Evolutionary conservation across 2,113 vertebrate genomes (phyloP), one percentile per base, ranked within the genome.

Genomic region (Choloepus hoffmanni): DNA sequence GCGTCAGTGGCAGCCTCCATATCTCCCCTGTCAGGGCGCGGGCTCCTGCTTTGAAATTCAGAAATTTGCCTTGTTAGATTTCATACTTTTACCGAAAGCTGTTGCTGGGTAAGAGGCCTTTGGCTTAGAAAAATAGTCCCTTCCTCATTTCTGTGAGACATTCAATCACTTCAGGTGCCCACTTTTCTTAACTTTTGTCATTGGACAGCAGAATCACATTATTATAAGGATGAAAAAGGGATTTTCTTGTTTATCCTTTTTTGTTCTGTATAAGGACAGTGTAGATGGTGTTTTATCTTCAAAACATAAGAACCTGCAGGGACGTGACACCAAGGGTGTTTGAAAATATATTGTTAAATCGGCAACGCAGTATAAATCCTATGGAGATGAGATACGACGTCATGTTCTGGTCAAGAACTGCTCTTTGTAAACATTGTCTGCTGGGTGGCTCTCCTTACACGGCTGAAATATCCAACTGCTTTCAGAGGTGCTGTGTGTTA

Each of bases 371-470:
- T 50, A 12, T 65, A 16, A 94, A 81, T 50, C 40, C 96, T 70
- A 6, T 53, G 36, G 86, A 85, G 30, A 0, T 50, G 86, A 88
- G 30, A 0, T 45, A 45, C 79, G 89, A 86, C 78, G 26, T 81
- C 91, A 50, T 65, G 89, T 68, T 55, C 84, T 92, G 63, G 88
- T 94, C 63, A 76, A 50, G 82, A 43, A 81, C 50, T 65, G 70
- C 43, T 91, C 82, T 96, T 53, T 86, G 91, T 92, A 89, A 93
- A 92, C 78, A 68, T 48, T 84, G 90, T 53, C 67, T 77, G 94
- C 83, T 77, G 55, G 93, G 28, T 60, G 55, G 7, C 78, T 85
- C 33, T 92, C 33, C 21, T n/a, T 23, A 23, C 63, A 83, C 45
- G 67, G 86, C 86, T 45, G 83, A 43, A 58, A 33, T n/a, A 43